Percentiles rank a stretch among this genome's conserved stretches.
These are phyloP conservation scores for Lottia scabra DNA, from an alignment of 2,888 invertebrate genomes.

Conservation along the genomic window DNA sequence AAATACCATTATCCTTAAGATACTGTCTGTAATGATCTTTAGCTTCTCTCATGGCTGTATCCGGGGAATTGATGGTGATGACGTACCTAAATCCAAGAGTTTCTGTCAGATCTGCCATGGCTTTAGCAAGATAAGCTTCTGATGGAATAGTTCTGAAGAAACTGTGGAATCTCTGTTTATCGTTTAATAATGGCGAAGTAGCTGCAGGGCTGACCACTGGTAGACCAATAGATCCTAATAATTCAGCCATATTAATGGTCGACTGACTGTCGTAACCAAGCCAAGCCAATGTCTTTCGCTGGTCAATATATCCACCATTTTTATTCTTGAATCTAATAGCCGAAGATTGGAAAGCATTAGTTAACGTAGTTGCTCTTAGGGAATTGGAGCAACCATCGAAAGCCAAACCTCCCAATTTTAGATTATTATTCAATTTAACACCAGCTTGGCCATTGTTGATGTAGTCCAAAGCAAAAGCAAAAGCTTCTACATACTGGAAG, in stretches of 20 bases:
- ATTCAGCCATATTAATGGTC: conserved; percentile 49
- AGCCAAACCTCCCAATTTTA: conserved; percentile 56
- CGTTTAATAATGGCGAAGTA: conserved; percentile 47
- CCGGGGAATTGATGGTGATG: conserved; percentile 55
- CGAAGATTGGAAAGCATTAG: conserved; percentile 50
- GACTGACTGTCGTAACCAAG: conserved; percentile 55
- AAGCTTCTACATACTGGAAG: conserved; percentile 59
- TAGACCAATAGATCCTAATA: conserved; percentile 66
- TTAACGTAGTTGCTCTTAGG: conserved; percentile 46
- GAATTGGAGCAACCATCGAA: conserved; percentile 60
- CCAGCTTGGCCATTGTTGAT: conserved; percentile 46
- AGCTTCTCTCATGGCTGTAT: conserved; percentile 45
- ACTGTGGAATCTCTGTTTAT: conserved; percentile 46
- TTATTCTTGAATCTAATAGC: conserved; percentile 9
- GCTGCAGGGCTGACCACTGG: conserved; percentile 69
- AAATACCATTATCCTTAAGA: conserved; percentile 45
- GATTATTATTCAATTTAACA: conserved; percentile 35
- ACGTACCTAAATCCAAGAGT: conserved; percentile 54
- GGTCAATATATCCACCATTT: conserved; percentile 8
- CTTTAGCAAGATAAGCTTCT: conserved; percentile 45
- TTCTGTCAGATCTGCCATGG: conserved; percentile 52
- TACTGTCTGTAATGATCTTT: conserved; percentile 42
- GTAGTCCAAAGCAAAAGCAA: conserved; percentile 52
- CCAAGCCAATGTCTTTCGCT: conserved; percentile 46
- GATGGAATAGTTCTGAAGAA: conserved; percentile 62